Conservation (phyloP, 2,113 vertebrate genomes). For the Erythrolamprus reginae region DNA sequence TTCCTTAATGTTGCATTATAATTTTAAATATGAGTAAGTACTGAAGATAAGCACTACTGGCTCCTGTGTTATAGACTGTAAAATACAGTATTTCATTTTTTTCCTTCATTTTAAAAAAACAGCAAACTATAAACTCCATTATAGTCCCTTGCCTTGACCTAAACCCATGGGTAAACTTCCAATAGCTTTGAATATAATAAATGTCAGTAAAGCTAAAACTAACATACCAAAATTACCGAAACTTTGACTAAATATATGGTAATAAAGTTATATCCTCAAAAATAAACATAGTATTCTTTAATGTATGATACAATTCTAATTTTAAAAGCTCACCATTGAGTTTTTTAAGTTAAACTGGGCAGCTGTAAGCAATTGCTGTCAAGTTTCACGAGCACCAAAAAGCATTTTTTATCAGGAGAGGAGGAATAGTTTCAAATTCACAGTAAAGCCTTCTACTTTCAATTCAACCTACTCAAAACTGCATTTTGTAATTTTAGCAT, state of each 20-base stretch:
- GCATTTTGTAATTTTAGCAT: conserved; percentile 1
- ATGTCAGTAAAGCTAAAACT: conserved; percentile 4
- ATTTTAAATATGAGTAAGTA: neutral
- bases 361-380: conserved; percentile 24
- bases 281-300: conserved; percentile 14
- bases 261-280: neutral
- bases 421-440: conserved; percentile 31
- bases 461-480: neutral
- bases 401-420: conserved; percentile 30
- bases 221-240: neutral
- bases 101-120: neutral
- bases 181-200: neutral
- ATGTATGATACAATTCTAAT: neutral
- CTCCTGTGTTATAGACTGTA: neutral
- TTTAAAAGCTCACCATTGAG: conserved; percentile 31
- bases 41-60: neutral
- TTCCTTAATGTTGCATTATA: neutral
- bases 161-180: neutral
- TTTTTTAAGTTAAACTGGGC: conserved; percentile 38
- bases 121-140: neutral
- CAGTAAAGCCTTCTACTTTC: conserved; percentile 23
- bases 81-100: neutral
- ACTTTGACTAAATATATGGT: neutral
- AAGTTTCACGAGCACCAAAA: conserved; percentile 17
- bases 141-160: neutral